Evolutionary conservation across 2,888 invertebrate species (phyloP).

Genomic region (Callyntrura guangdongensis): DNA sequence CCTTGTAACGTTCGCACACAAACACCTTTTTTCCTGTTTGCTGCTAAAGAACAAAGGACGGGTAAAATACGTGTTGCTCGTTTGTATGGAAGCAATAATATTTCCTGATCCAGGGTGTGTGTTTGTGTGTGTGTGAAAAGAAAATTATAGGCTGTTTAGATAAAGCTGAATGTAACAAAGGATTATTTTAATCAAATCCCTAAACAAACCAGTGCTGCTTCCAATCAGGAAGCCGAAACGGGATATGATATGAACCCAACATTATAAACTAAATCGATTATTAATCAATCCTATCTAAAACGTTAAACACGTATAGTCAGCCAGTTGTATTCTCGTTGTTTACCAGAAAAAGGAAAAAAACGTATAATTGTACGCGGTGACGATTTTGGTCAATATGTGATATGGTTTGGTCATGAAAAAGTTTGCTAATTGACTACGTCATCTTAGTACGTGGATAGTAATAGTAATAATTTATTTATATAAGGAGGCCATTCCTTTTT

Average conservation of each 20-base stretch:
- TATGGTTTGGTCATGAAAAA: not conserved
- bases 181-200: not conserved
- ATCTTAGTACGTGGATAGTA: too few species aligned
- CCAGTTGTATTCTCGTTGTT: not conserved
- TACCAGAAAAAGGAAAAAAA: not conserved
- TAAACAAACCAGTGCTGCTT: not conserved
- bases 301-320: not conserved
- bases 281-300: not conserved
- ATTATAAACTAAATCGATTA: constrained; percentile 33
- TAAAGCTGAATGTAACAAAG: not conserved
- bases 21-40: too few species aligned
- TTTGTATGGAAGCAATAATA: too few species aligned
- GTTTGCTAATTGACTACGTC: not conserved
- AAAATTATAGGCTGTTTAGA: too few species aligned
- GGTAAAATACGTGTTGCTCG: too few species aligned
- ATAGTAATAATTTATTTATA: constrained; percentile 7
- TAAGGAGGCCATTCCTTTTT: not conserved
- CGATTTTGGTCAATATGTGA: too few species aligned
- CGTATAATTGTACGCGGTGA: too few species aligned
- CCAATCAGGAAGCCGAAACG: constrained; percentile 41
- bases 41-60: too few species aligned
- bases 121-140: too few species aligned
- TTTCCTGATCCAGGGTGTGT: too few species aligned
- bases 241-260: not conserved
- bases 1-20: too few species aligned